A percentile compares a stretch with the other conserved stretches of the same genome.
Conservation (phyloP, 2,797 vertebrate genomes). For the Xiphorhynchus erythropygius region DNA sequence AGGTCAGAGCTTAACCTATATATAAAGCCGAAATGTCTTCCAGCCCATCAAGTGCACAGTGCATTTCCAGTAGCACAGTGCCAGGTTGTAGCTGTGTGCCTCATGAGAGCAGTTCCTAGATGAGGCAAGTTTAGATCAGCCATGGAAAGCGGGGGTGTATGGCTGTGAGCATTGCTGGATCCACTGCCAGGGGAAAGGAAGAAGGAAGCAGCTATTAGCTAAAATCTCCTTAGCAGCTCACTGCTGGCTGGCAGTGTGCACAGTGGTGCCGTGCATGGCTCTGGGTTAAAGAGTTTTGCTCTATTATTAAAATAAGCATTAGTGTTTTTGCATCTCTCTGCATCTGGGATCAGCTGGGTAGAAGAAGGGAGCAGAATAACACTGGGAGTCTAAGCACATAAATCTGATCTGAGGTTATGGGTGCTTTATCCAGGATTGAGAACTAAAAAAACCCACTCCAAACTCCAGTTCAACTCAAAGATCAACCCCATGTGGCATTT, state of each 20-base stretch:
- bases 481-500: neutral
- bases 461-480: neutral
- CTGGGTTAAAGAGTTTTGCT: neutral
- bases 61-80: neutral
- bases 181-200: neutral
- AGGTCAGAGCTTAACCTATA: neutral
- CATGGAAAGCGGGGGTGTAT: neutral
- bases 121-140: neutral
- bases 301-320: neutral
- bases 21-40: conserved; percentile 7
- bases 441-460: fast-evolving
- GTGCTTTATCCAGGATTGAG: neutral
- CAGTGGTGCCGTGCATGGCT: fast-evolving
- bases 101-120: neutral
- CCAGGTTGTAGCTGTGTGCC: neutral
- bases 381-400: neutral
- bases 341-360: neutral
- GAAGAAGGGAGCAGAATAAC: neutral
- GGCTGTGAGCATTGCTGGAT: neutral
- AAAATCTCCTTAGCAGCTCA: neutral
- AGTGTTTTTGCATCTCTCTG: neutral
- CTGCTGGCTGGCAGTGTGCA: neutral
- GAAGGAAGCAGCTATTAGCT: neutral
- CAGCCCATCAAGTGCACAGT: conserved; percentile 26
- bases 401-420: neutral